phyloP scores from a whole-genome alignment of 2,888 invertebrate genomes.

The Bembecia ichneumoniformis region DNA sequence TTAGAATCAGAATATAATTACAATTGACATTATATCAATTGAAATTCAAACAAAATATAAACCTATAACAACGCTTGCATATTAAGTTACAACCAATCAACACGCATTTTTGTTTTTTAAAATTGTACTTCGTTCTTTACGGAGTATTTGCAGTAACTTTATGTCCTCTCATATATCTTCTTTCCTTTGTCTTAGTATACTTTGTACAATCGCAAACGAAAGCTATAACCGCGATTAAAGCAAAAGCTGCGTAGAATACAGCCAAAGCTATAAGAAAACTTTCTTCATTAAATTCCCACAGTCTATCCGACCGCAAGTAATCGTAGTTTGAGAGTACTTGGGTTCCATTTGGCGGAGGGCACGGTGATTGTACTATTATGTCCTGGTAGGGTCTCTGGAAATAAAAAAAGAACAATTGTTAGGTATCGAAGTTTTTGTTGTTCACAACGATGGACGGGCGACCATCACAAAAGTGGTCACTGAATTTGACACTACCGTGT shows the following conservation, averaged over 20 bases:
- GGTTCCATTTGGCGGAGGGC: constrained; percentile 85
- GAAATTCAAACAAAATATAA: no score
- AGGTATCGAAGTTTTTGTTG: no score
- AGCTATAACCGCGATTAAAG: constrained; percentile 72
- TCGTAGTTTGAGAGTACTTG: constrained; percentile 73
- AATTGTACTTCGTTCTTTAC: constrained; percentile 23
- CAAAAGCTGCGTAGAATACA: constrained; percentile 74
- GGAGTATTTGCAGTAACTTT: constrained; percentile 76
- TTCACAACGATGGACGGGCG: no score
- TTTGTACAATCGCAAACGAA: constrained; percentile 74
- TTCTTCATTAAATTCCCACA: constrained; percentile 67
- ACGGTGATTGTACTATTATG: constrained; percentile 87
- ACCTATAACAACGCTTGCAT: no score
- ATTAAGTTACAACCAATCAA: no score
- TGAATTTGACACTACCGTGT: no score
- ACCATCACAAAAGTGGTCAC: no score
- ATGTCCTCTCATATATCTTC: constrained; percentile 58
- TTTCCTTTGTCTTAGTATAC: constrained; percentile 65
- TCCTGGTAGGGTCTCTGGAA: constrained; percentile 86
- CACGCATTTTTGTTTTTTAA: no score
- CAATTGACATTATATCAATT: no score
- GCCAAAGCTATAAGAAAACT: constrained; percentile 74
- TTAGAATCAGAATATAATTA: no score
- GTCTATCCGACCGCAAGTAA: constrained; percentile 41
- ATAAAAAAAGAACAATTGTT: background rate